Conservation (phyloP, 2,888 invertebrate genomes). For the Eurytoma adleriae region DNA sequence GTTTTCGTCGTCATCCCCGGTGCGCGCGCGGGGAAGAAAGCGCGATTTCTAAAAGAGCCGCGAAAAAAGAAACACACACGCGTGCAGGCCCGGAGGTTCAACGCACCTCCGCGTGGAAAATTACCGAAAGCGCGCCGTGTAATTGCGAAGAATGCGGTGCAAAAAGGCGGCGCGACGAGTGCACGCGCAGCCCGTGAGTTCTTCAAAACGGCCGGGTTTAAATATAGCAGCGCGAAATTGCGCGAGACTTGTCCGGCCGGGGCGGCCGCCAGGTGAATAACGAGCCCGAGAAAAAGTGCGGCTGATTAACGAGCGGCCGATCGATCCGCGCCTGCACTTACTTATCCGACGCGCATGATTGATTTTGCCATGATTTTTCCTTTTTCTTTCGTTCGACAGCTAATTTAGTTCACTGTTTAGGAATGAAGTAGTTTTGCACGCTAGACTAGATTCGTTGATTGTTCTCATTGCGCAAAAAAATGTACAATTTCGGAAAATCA, state of each 20-base stretch:
- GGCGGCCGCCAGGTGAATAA: too few species aligned
- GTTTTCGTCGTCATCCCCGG: too few species aligned
- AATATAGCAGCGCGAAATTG: slow-evolving; percentile 28
- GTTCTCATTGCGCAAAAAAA: too few species aligned
- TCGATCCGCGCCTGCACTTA: background rate
- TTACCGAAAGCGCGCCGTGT: slow-evolving; percentile 28
- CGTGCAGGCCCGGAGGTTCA: slow-evolving; percentile 23
- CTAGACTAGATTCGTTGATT: too few species aligned
- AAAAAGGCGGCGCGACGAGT: too few species aligned
- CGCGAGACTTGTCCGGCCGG: background rate
- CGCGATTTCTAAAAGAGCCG: background rate
- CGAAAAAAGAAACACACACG: background rate
- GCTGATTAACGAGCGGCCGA: background rate
- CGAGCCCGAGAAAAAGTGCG: too few species aligned
- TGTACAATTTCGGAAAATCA: too few species aligned
- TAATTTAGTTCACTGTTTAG: too few species aligned
- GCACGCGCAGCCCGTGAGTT: slow-evolving; percentile 8
- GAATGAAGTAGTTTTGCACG: too few species aligned
- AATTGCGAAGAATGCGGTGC: slow-evolving; percentile 49
- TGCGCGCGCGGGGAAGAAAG: too few species aligned
- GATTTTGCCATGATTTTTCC: too few species aligned
- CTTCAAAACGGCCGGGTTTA: background rate
- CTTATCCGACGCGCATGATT: background rate
- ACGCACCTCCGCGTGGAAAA: slow-evolving; percentile 44
- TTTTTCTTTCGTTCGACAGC: too few species aligned